Evolutionary conservation across 2,888 invertebrate genomes (phyloP).

Genomic region (Heteropelma amictum): DNA sequence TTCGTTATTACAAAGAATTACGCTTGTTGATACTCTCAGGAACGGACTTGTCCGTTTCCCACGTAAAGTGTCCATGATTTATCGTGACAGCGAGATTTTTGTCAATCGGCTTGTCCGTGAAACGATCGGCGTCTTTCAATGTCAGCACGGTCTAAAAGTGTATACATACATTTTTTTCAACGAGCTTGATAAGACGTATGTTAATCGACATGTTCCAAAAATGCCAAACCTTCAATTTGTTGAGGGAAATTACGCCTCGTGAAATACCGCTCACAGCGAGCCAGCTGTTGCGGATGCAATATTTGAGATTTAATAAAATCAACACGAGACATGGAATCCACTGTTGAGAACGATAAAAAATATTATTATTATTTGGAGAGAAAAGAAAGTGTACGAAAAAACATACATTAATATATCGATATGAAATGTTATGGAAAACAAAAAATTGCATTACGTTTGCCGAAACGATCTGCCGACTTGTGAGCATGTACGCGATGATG

Average conservation of each 20-base stretch:
- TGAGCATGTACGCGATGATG: conserved; percentile 59
- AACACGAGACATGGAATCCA: conserved; percentile 63
- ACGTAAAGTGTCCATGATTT: conserved; percentile 78
- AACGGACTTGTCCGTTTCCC: conserved; percentile 63
- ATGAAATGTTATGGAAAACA: no score
- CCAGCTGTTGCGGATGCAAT: conserved; percentile 65
- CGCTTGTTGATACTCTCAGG: conserved; percentile 19
- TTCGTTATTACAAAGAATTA: conserved; percentile 38
- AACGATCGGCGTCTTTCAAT: conserved; percentile 77
- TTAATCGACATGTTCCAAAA: neutral
- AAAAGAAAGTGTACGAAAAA: neutral
- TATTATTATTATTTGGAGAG: no score
- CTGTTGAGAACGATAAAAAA: no score
- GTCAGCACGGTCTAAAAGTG: conserved; percentile 72
- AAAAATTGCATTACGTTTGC: conserved; percentile 60
- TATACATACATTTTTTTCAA: neutral
- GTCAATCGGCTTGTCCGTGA: conserved; percentile 76
- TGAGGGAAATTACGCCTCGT: conserved; percentile 65
- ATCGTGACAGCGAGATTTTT: conserved; percentile 77
- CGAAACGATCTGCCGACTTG: conserved; percentile 56
- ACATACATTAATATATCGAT: no score
- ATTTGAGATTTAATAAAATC: conserved; percentile 64
- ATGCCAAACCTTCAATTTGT: conserved; percentile 66
- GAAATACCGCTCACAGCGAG: conserved; percentile 67
- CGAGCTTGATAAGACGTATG: neutral